phyloP scores from a whole-genome alignment of 2,888 invertebrate genomes.

The Brenthis ino region DNA sequence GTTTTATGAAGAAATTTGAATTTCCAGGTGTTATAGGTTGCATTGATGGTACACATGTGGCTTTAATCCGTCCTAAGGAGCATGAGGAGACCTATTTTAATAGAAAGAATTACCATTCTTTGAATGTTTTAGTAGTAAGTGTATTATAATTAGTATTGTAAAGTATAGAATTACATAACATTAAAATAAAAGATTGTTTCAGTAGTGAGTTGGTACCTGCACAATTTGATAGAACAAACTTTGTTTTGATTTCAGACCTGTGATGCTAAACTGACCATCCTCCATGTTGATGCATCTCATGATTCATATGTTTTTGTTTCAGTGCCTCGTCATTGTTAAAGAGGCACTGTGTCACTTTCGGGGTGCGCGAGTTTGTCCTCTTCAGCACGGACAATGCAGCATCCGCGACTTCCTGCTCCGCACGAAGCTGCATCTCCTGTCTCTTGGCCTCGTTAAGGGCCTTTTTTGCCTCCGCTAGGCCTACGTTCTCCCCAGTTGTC shows the following conservation, averaged over 20 bases:
- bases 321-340: too few relatives aligned
- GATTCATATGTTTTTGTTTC: too few relatives aligned
- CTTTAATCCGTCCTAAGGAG: background rate
- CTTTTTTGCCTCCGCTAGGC: too few relatives aligned
- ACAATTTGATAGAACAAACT: background rate
- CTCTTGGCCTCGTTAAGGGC: too few relatives aligned
- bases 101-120: conserved; percentile 11
- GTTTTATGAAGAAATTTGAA: background rate
- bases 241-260: background rate
- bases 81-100: conserved; percentile 8
- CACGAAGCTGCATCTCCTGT: too few relatives aligned
- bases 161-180: background rate
- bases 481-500: too few relatives aligned
- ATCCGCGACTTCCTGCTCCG: too few relatives aligned
- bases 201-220: background rate
- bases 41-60: background rate
- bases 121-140: background rate
- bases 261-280: conserved; percentile 3
- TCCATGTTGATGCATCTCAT: background rate
- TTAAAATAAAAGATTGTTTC: background rate
- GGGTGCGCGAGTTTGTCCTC: too few relatives aligned
- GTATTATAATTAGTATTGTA: background rate
- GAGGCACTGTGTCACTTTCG: too few relatives aligned
- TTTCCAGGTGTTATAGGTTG: conserved; percentile 8
- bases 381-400: too few relatives aligned